Evolutionary conservation across 2,797 vertebrate species (phyloP).

Genomic region (Phyllotis vaccarum): DNA sequence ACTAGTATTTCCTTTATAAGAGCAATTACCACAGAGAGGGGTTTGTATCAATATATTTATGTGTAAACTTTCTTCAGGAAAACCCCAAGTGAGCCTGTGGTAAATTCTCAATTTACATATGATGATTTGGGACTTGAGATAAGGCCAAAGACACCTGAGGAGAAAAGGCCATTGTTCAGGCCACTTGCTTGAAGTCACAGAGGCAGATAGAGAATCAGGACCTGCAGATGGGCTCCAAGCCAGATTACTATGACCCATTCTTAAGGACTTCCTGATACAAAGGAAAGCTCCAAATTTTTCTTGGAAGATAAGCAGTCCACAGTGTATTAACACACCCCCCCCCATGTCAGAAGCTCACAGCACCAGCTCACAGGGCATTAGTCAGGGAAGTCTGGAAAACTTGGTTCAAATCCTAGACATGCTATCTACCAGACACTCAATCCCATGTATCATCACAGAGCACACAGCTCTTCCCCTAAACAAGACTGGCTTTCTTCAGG

Average conservation of each 20-base stretch:
- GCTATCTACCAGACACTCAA: too few relatives aligned
- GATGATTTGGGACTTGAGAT: background rate
- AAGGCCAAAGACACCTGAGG: background rate
- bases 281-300: background rate
- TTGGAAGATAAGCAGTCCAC: background rate
- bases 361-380: background rate
- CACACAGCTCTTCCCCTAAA: background rate
- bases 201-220: background rate
- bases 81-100: rapidly evolving
- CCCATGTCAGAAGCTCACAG: background rate
- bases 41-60: background rate
- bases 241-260: background rate
- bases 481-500: background rate
- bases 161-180: background rate
- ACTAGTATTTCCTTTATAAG: background rate
- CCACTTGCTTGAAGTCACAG: background rate
- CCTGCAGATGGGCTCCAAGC: background rate
- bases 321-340: background rate
- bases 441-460: rapidly evolving
- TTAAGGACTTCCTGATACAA: background rate
- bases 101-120: background rate
- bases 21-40: background rate
- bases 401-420: background rate
- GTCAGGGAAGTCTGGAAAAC: background rate
- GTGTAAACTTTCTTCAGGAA: background rate